Conservation (phyloP, 1,140 invertebrate genomes). For the Gonioctena quinquepunctata region DNA sequence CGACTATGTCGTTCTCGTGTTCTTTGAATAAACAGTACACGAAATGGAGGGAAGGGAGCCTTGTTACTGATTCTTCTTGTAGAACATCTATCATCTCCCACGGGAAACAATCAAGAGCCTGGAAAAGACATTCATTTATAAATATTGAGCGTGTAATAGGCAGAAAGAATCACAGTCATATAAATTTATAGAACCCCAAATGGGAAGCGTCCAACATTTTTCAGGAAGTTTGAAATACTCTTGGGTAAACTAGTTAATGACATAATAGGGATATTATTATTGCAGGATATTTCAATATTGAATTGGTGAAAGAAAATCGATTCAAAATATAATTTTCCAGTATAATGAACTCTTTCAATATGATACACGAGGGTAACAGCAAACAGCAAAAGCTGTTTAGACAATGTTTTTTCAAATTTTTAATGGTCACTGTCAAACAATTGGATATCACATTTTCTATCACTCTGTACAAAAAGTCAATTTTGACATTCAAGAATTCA, state of each 20-base stretch:
- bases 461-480: background rate
- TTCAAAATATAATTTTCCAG: no score
- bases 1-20: slow-evolving; percentile 61
- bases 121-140: no score
- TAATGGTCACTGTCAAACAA: background rate
- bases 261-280: background rate
- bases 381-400: no score
- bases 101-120: slow-evolving; percentile 74
- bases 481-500: no score
- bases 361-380: no score
- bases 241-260: background rate
- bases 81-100: slow-evolving; percentile 74
- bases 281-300: no score
- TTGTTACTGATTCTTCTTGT: slow-evolving; percentile 65
- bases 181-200: background rate
- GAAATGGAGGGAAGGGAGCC: slow-evolving; percentile 76
- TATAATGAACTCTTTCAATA: no score
- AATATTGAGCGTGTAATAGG: slow-evolving; percentile 4
- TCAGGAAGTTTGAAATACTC: background rate
- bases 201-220: background rate
- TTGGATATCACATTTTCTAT: background rate
- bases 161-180: background rate
- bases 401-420: background rate
- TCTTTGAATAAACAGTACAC: slow-evolving; percentile 67
- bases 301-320: background rate